Evolutionary conservation across 2,113 vertebrate genomes (phyloP).

Genomic region (Tragelaphus strepsiceros): DNA sequence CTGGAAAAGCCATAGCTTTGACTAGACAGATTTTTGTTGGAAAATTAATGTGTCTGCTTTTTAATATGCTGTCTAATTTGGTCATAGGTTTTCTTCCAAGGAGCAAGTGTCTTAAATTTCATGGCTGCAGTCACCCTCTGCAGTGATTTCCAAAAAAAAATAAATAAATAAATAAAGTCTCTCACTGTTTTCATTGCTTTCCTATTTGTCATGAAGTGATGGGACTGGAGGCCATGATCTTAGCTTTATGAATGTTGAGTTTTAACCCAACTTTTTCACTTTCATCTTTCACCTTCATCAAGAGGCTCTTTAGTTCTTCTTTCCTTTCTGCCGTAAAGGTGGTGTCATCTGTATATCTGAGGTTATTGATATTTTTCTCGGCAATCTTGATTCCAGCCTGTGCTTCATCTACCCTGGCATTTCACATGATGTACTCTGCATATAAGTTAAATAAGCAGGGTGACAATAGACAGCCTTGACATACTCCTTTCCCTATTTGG

Average conservation of each 20-base stretch:
- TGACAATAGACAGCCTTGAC: not conserved
- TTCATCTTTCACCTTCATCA: not conserved
- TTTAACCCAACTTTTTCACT: not conserved
- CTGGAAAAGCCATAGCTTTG: not conserved
- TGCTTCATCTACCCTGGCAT: not conserved
- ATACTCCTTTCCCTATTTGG: not conserved
- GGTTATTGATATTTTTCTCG: not conserved
- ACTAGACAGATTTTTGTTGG: not conserved
- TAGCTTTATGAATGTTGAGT: not conserved
- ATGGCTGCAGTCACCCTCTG: not conserved
- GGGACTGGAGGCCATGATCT: not conserved
- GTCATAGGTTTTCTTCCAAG: not conserved
- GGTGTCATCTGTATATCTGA: not conserved
- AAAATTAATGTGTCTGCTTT: not conserved
- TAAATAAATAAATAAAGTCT: no score
- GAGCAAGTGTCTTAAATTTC: not conserved
- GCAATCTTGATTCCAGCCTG: not conserved
- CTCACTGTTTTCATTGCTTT: not conserved
- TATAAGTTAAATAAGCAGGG: not conserved
- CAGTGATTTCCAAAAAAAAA: not conserved
- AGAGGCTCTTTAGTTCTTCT: not conserved
- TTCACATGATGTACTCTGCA: not conserved
- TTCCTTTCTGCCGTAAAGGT: not conserved
- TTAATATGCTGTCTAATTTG: not conserved
- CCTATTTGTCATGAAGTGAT: not conserved